Percentiles rank a stretch among this genome's conserved stretches.
phyloP scores from a whole-genome alignment of 1,140 invertebrate species.

The Eurosta solidaginis region DNA sequence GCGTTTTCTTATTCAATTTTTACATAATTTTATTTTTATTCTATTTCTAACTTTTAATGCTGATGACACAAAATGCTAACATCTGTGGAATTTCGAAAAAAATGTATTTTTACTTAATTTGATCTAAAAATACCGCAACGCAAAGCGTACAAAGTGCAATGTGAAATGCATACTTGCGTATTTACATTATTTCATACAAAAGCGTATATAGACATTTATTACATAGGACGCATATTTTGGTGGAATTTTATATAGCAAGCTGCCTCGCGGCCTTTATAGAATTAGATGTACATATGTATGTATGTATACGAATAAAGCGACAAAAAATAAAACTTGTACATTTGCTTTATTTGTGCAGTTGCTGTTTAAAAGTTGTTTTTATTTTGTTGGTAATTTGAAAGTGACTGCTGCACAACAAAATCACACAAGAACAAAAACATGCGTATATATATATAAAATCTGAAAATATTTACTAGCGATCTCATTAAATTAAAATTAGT shows the following conservation, averaged over 20 bases:
- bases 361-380: not conserved
- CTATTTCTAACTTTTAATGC: not conserved
- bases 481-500: constrained; percentile 26
- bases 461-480: not conserved
- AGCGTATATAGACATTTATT: not conserved
- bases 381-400: not conserved
- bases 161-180: not conserved
- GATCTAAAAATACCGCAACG: not conserved
- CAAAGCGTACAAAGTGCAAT: not conserved
- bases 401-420: not conserved
- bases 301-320: too few relatives aligned
- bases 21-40: not conserved
- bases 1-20: not conserved
- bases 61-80: constrained; percentile 24
- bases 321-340: not conserved
- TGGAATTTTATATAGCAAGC: constrained; percentile 7
- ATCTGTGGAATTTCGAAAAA: constrained; percentile 26
- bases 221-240: not conserved
- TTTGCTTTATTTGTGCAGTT: not conserved
- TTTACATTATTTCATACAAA: not conserved
- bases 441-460: not conserved
- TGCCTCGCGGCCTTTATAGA: not conserved
- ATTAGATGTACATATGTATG: too few relatives aligned
- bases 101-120: constrained; percentile 7
- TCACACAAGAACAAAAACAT: not conserved